phyloP scores from a whole-genome alignment of 2,113 vertebrate species.

The Megaleporinus macrocephalus region DNA sequence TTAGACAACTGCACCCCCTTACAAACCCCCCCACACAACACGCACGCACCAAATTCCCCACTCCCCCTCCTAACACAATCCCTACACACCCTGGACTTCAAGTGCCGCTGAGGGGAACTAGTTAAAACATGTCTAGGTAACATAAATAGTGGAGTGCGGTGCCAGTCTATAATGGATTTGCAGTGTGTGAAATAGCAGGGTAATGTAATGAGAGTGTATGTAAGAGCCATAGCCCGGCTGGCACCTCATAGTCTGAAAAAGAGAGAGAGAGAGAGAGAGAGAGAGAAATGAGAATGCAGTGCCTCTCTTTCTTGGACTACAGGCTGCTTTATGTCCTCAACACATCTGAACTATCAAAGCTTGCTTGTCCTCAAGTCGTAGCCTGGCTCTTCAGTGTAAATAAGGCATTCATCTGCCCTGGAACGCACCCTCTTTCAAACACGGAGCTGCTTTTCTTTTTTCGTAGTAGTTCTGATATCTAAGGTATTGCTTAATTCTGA shows the following conservation, averaged over 20 bases:
- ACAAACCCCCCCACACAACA: not conserved
- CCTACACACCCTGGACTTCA: not conserved
- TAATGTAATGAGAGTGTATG: slow-evolving; percentile 55
- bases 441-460: not conserved
- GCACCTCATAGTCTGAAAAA: slow-evolving; percentile 39
- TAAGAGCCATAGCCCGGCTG: slow-evolving; percentile 44
- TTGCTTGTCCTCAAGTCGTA: slow-evolving; percentile 45
- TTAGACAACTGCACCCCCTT: slow-evolving; percentile 16
- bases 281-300: slow-evolving; percentile 5
- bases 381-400: slow-evolving; percentile 51
- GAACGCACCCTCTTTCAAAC: slow-evolving; percentile 45
- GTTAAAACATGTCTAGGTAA: slow-evolving; percentile 44
- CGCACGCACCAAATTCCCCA: not conserved
- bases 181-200: slow-evolving; percentile 50
- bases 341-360: slow-evolving; percentile 57
- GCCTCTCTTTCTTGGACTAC: slow-evolving; percentile 31
- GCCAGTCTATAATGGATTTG: slow-evolving; percentile 42
- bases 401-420: slow-evolving; percentile 48
- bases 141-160: slow-evolving; percentile 30
- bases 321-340: slow-evolving; percentile 49
- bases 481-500: slow-evolving; percentile 36
- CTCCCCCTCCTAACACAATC: not conserved
- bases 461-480: slow-evolving; percentile 23
- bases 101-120: slow-evolving; percentile 26
- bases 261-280: not conserved